Base-by-base conservation (phyloP, 1,140 invertebrate genomes). In the Megalonaias nervosa region DNA sequence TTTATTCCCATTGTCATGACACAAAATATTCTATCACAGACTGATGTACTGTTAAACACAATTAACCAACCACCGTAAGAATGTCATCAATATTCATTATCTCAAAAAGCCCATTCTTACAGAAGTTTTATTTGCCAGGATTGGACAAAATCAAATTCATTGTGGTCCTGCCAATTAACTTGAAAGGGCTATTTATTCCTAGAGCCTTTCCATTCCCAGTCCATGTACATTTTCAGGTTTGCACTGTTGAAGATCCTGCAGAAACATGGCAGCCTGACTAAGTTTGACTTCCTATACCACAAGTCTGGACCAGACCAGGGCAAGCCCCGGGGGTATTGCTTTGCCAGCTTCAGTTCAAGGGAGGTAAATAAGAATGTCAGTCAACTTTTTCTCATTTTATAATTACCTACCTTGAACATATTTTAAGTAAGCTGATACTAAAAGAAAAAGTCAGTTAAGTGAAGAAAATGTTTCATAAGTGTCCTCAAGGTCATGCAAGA, bases 201-300 rank as follows among this genome's bases (percentile, higher is more conserved):
- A 48, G 38, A 48, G 38, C 6, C 11, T 48, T 86, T 84, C 88
- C 5, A 1, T n/a, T 11, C 4, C 1, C 19, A 59, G 11, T 21
- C 26, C 16, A 17, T 66, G 9, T 64, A 75, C 68, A 77, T 74
- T 87, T 84, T 55, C 82, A 90, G 91, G 95, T 97, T 95, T 94
- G 94, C 96, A 94, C 94, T 98, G 92, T 92, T 98, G 91, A 98
- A 98, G 96, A 93, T 97, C 90, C 93, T 97, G 91, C 96, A 97
- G 94, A 95, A 95, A 93, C 95, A 95, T 94, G 97, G 97, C 88
- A 92, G 93, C 83, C 95, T 98, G 86, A 95, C 96, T 92, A 97
- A 97, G 93, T 97, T 98, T 92, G 96, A 98, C 91, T 94, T 97
- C 90, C 93, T 98, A 71, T 97, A 97, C 90, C 96, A 98, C 90